A percentile compares a stretch with the other conserved stretches of the same genome.
phyloP scores from a whole-genome alignment of 2,797 vertebrate genomes.

The Sardinella longiceps region DNA sequence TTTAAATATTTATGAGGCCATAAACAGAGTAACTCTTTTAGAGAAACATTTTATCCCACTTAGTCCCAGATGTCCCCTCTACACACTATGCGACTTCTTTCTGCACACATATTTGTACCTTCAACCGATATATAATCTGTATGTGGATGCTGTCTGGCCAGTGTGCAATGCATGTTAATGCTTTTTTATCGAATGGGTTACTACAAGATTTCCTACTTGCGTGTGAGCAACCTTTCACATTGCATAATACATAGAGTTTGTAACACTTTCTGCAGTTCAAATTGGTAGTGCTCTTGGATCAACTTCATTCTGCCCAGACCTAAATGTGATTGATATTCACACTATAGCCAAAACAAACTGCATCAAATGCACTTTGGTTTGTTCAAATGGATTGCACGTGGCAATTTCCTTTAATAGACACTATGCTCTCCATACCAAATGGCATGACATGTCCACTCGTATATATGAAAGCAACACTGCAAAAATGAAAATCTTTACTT shows the following conservation, averaged over 20 bases:
- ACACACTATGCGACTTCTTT: not conserved
- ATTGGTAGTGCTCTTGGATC: not conserved
- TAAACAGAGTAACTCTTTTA: not conserved
- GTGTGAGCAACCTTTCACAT: not conserved
- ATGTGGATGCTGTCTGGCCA: not conserved
- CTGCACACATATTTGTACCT: not conserved
- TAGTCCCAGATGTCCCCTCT: not conserved
- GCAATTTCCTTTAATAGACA: not conserved
- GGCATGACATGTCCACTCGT: not conserved
- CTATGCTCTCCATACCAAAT: not conserved
- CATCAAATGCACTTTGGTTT: not conserved
- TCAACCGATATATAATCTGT: not conserved
- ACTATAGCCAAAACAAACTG: not conserved
- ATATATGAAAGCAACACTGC: too few relatives aligned
- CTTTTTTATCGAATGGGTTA: too few relatives aligned
- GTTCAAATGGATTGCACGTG: not conserved
- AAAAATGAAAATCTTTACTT: too few relatives aligned
- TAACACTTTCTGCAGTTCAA: not conserved
- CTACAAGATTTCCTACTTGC: not conserved
- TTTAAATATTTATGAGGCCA: slow-evolving; percentile 21
- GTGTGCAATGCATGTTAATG: not conserved
- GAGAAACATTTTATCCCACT: not conserved
- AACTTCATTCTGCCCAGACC: not conserved
- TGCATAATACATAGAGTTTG: not conserved
- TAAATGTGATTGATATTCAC: not conserved